Percentiles rank a stretch among this genome's conserved stretches.
phyloP scores from a whole-genome alignment of 2,113 vertebrate genomes.

The Cygnus buccinator region DNA sequence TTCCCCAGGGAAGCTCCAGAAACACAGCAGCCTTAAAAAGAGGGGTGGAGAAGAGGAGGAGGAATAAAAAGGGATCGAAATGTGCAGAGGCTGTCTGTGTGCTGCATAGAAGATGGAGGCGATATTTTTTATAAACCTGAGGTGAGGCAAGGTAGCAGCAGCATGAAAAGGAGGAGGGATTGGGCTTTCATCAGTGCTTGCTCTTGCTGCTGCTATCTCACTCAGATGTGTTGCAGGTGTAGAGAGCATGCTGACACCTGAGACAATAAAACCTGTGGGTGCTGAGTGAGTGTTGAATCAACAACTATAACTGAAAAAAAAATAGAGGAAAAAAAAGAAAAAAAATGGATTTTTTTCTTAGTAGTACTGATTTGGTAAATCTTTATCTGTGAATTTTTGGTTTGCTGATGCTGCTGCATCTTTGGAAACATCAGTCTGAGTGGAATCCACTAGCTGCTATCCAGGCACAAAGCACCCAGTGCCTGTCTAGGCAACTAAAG shows the following conservation, averaged over 20 bases:
- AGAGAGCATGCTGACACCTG: neutral
- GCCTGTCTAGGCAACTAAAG: neutral
- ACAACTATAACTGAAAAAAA: neutral
- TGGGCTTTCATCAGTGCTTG: neutral
- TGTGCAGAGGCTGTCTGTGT: neutral
- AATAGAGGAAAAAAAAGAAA: neutral
- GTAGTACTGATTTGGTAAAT: neutral
- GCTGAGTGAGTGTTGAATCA: neutral
- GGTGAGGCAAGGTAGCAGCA: neutral
- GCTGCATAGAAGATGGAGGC: constrained; percentile 6
- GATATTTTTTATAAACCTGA: neutral
- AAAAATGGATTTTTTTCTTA: neutral
- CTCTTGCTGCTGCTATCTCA: neutral
- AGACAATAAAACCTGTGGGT: neutral
- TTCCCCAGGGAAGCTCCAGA: constrained; percentile 61
- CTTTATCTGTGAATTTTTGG: neutral
- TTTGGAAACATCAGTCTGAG: neutral
- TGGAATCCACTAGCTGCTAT: neutral
- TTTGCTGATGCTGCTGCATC: neutral
- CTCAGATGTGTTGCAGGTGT: neutral
- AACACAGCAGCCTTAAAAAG: constrained; percentile 58
- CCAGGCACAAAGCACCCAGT: too few relatives aligned
- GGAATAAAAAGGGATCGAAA: neutral
- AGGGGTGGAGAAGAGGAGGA: neutral
- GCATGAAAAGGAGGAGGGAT: neutral